Evolutionary conservation across 2,797 vertebrate genomes (phyloP), one percentile per base, ranked within the genome.

Genomic region (Sus cebifrons): DNA sequence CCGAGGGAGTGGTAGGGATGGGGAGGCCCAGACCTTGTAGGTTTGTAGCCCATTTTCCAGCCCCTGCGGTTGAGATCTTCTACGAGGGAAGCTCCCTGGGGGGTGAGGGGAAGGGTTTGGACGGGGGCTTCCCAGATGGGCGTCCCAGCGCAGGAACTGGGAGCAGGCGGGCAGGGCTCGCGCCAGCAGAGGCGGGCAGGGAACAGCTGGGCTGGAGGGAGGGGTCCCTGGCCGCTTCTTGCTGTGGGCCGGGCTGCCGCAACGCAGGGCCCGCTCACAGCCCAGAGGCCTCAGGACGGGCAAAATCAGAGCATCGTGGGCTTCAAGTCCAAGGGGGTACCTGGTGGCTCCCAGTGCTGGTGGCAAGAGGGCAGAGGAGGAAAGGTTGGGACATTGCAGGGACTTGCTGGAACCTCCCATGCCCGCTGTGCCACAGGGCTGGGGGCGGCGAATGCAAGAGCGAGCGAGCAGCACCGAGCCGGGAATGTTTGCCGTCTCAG

Each of bases 401-500:
- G 44, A 29, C 25, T 73, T 0, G 0, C 58, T 36, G 16, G 75
- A 81, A 58, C 32, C 70, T 58, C 82, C 68, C 4, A 0, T 23
- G 40, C 40, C 68, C 56, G 40, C 6, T 10, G 64, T 5, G 49
- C 79, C 73, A 23, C 2, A 17, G 17, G 10, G 78, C 25, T 0
- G 1, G 29, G 78, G 29, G 40, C 73, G n/a, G 6, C 17, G 65
- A 36, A 83, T 44, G 5, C 6, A 29, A 25, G 68, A 40, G 87
- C 36, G 36, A 32, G 96, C 1, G 3, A 81, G 96, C 0, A 5
- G 68, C 78, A 32, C 89, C 6, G 5, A 49, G 82, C 73, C 92
- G 79, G 97, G 94, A 97, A 97, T 91, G 95, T 95, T 98, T 98
- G 97, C 97, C 94, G 73, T 95, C 60, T 83, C 91, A 40, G 52